Evolutionary conservation across 2,113 vertebrate species (phyloP), one percentile per base, ranked within the genome.

Genomic region (Conger conger): DNA sequence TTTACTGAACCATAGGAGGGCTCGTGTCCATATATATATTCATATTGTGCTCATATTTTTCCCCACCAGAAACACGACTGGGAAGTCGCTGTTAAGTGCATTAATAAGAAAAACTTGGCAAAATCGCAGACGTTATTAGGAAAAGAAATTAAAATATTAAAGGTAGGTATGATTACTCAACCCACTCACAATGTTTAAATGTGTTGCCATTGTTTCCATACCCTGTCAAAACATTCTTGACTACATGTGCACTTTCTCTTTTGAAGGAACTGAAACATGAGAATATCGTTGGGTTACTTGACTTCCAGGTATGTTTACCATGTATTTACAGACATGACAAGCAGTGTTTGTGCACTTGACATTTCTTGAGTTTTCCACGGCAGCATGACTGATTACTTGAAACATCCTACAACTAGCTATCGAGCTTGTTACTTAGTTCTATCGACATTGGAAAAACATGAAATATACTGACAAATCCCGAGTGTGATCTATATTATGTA

Each of bases 61-160:
- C 27, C 54, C 50, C 42, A 50, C 84, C 93, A 99, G 98, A 99
- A 96, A 93, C 97, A 95, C 50, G 95, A 97, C 84, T 93, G 95
- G 91, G 97, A 98, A 92, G 98, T 99, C 86, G 98, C 98, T 1
- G 96, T 99, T 84, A 99, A 99, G 89, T 99, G 97, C 87, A 99
- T 99, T 83, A 98, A 97, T 92, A 99, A 98, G 96, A 99, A 98
- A 89, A 99, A 98, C 86, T 87, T 99, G 85, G 96, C 97, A 88
- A 99, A 98, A 91, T 98, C 98, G 4, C 97, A 99, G 87, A 95
- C 96, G 18, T 93, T 99, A 50, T 92, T 99, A 84, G 97, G 96
- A 40, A 99, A 99, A 93, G 98, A 99, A 90, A 99, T 99, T 80
- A 98, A 98, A 90, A 99, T 99, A 89, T 92, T 99, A 54, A 99